Conservation (phyloP, 2,797 vertebrate species). For the Trachurus trachurus region DNA sequence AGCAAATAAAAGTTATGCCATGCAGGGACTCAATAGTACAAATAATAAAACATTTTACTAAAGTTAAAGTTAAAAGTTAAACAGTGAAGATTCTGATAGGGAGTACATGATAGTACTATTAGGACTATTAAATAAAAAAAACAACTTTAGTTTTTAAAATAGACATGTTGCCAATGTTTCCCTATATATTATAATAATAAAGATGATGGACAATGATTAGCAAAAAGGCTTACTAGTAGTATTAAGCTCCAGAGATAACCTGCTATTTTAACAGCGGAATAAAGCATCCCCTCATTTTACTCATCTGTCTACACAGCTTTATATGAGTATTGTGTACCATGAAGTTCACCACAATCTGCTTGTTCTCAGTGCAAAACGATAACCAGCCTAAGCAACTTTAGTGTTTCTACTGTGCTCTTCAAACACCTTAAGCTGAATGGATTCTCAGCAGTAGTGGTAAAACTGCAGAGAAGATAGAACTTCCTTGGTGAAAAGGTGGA, state of each 20-base stretch:
- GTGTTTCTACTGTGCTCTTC: background rate
- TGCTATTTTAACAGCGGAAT: too few species aligned
- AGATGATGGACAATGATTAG: too few species aligned
- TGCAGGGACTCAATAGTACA: background rate
- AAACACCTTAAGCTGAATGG: background rate
- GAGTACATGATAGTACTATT: background rate
- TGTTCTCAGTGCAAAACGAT: too few species aligned
- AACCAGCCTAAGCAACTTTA: too few species aligned
- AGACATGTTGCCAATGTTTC: too few species aligned
- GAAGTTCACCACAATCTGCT: background rate
- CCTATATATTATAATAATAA: too few species aligned
- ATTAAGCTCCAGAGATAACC: too few species aligned
- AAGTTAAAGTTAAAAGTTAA: too few species aligned
- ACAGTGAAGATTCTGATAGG: background rate
- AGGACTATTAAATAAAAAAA: background rate
- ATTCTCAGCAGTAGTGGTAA: background rate
- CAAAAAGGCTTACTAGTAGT: too few species aligned
- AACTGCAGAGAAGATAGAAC: background rate
- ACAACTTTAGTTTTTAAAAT: background rate
- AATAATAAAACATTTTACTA: too few species aligned
- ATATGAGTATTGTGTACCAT: background rate
- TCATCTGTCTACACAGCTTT: background rate
- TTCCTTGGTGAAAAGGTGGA: background rate
- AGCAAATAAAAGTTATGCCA: background rate
- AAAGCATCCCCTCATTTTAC: too few species aligned